Evolutionary conservation across 2,113 vertebrate species (phyloP), one percentile per base, ranked within the genome.

Genomic region (Trochalopteron elliotii): DNA sequence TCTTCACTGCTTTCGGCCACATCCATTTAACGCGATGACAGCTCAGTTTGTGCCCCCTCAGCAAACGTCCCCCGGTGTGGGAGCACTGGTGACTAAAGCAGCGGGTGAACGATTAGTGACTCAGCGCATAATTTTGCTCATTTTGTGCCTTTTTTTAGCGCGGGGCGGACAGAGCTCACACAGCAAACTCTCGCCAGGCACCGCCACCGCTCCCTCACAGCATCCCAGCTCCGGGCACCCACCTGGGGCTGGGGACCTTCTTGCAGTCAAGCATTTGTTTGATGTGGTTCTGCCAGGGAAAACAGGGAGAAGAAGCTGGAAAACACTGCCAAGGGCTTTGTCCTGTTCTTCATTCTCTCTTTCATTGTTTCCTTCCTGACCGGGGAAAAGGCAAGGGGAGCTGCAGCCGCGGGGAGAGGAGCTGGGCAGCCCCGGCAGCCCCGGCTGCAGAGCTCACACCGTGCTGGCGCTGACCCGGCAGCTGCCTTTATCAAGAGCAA

Each of bases 111-210:
- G 67, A 96, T 95, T 84, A 74, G 78, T 97, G 97, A 97, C 97
- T 97, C 97, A 97, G 95, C 22, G 63, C 92, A 91, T 91, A 63
- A 93, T 97, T 96, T 88, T 76, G 89, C 90, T 95, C 94, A 83
- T 90, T 87, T 87, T 8, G 16, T 9, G 70, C 68, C 92, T 95
- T 89, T 96, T 95, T 95, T 89, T 95, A 97, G 91, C 57, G 8
- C 15, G 15, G 45, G 83, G 64, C 9, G 59, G 96, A 87, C 83
- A 55, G 50, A 96, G 77, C 83, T 93, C 49, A 0, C 83, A 15
- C 40, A 2, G 70, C 74, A 91, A 92, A 92, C 56, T 65, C 84
- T 60, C 35, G 3, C 60, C 91, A 68, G 37, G 83, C 56, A 49
- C 71, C 10, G 1, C 61, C 85, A 60, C 64, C 11, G 5, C 50